phyloP scores from a whole-genome alignment of 2,113 vertebrate genomes.

The Eretmochelys imbricata region DNA sequence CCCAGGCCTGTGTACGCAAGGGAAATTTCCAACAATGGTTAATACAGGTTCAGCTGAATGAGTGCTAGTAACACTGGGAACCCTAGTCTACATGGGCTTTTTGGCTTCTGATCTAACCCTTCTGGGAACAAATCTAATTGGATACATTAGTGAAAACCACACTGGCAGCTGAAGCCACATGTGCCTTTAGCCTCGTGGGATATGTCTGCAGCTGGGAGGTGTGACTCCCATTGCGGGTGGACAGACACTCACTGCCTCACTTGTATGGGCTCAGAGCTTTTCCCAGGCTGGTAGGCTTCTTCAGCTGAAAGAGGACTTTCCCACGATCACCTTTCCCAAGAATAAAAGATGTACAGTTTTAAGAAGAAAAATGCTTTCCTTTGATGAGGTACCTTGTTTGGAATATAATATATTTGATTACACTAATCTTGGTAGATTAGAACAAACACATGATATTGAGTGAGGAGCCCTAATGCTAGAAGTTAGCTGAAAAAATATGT shows the following conservation, averaged over 20 bases:
- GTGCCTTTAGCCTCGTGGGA: background rate
- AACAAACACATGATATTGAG: background rate
- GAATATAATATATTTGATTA: background rate
- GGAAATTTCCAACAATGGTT: background rate
- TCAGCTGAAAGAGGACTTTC: background rate
- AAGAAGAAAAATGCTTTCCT: background rate
- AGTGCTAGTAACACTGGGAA: background rate
- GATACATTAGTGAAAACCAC: background rate
- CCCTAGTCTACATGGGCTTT: fast-evolving
- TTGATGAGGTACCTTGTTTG: background rate
- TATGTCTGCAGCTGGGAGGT: background rate
- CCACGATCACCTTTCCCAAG: background rate
- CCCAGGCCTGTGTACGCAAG: background rate
- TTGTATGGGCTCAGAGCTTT: background rate
- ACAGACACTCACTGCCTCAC: background rate
- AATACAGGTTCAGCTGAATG: background rate
- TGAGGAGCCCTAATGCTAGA: background rate
- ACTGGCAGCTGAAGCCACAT: background rate
- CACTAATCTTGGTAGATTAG: background rate
- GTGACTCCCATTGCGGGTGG: background rate
- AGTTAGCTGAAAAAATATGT: background rate
- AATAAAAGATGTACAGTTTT: background rate
- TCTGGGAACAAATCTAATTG: background rate
- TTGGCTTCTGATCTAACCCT: background rate
- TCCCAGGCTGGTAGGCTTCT: background rate